These are phyloP conservation scores for Agriopis leucophaearia DNA, from an alignment of 2,888 invertebrate genomes.

Conservation along the genomic window DNA sequence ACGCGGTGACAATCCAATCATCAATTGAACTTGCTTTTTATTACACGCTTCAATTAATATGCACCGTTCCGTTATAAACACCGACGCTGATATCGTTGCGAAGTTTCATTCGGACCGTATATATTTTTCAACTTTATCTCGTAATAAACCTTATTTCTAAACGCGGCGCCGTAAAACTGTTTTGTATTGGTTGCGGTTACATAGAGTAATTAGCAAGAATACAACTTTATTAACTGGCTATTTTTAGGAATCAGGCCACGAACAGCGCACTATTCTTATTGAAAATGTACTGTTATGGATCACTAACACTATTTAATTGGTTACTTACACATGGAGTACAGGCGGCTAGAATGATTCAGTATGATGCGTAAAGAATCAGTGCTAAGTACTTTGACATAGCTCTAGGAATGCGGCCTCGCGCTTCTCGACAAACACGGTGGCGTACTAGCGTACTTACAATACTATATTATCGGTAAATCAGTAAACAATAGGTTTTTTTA, in stretches of 20 bases:
- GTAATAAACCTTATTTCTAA: constrained; percentile 64
- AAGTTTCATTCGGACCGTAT: constrained; percentile 53
- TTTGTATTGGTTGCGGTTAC: constrained; percentile 63
- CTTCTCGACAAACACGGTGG: constrained; percentile 64
- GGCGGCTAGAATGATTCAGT: constrained; percentile 33
- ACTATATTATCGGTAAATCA: constrained; percentile 70
- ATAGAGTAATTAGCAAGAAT: constrained; percentile 57
- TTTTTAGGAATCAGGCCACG: constrained; percentile 59
- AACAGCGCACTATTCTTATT: constrained; percentile 47
- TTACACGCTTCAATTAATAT: constrained; percentile 53
- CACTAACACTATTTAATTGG: constrained; percentile 53
- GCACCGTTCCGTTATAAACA: constrained; percentile 53
- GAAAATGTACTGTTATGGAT: constrained; percentile 51
- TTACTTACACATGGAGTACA: constrained; percentile 27
- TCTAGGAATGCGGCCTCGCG: constrained; percentile 77
- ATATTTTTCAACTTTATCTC: constrained; percentile 51
- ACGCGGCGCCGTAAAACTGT: constrained; percentile 50
- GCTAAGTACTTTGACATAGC: constrained; percentile 78
- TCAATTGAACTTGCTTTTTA: constrained; percentile 44
- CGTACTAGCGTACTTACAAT: constrained; percentile 48
- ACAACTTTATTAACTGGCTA: constrained; percentile 56
- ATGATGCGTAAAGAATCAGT: constrained; percentile 63
- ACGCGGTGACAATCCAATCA: constrained; percentile 40
- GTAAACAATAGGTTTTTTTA: constrained; percentile 64
- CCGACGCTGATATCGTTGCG: constrained; percentile 49